Conservation (phyloP, 2,888 invertebrate genomes). For the Alloscopus bannaensis region DNA sequence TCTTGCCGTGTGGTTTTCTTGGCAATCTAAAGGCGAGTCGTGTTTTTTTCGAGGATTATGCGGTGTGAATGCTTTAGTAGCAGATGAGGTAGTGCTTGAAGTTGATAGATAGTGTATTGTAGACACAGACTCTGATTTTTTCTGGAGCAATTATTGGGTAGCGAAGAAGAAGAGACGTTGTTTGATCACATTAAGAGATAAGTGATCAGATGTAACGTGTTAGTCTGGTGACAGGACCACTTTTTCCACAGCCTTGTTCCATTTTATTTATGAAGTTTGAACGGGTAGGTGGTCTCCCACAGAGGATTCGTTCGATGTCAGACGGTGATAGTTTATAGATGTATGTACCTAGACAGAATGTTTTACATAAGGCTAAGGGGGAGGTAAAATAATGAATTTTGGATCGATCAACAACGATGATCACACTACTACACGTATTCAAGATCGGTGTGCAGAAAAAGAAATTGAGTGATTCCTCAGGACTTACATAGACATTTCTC, state of each 20-base stretch:
- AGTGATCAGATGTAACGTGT: constrained; percentile 44
- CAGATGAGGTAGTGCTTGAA: background rate
- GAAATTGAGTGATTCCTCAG: no score
- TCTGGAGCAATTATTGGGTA: constrained; percentile 50
- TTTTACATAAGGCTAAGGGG: no score
- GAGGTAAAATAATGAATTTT: no score
- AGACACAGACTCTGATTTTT: constrained; percentile 12
- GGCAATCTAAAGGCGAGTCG: background rate
- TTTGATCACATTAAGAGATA: constrained; percentile 50
- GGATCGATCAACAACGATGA: no score
- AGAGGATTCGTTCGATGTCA: no score
- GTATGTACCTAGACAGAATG: no score
- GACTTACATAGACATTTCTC: no score
- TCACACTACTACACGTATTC: no score
- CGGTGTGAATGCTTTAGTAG: no score
- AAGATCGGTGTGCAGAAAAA: no score
- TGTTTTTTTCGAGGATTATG: background rate
- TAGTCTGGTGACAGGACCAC: constrained; percentile 56
- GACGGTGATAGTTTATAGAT: no score
- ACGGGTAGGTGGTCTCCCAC: constrained; percentile 27
- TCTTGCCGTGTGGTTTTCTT: constrained; percentile 1
- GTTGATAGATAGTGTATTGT: background rate
- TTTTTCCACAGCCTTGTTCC: constrained; percentile 34
- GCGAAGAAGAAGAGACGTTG: constrained; percentile 19
- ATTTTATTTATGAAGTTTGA: constrained; percentile 39